Percentiles rank a stretch among this genome's conserved stretches.
phyloP scores from a whole-genome alignment of 2,888 invertebrate species.

The Leptura quadrifasciata region DNA sequence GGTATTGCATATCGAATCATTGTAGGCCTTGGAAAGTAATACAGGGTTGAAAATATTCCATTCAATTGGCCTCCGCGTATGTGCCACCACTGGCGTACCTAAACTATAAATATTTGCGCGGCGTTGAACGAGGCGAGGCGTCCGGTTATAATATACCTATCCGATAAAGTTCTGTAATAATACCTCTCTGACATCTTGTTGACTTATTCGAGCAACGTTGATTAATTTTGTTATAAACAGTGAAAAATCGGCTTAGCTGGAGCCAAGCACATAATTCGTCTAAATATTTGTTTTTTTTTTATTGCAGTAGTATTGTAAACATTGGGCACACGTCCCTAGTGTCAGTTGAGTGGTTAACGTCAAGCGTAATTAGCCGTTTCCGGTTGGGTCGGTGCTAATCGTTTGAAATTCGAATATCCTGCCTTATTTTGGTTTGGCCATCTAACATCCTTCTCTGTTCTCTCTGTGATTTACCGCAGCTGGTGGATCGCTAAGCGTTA shows the following conservation, averaged over 20 bases:
- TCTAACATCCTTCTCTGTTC: constrained; percentile 62
- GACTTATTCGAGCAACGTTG: not conserved
- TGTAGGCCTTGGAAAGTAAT: too few relatives aligned
- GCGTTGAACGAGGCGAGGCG: not conserved
- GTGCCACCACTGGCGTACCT: not conserved
- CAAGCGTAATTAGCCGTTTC: constrained; percentile 73
- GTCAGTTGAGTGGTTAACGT: constrained; percentile 72
- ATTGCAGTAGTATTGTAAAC: constrained; percentile 47
- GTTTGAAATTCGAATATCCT: constrained; percentile 73
- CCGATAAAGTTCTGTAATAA: not conserved
- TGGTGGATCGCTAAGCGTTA: constrained; percentile 46
- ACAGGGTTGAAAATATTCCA: too few relatives aligned
- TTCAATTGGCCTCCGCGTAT: too few relatives aligned
- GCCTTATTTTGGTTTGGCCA: constrained; percentile 72
- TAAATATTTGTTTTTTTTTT: constrained; percentile 51
- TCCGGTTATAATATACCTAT: constrained; percentile 7
- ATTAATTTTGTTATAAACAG: not conserved
- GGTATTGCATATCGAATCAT: too few relatives aligned
- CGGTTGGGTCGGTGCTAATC: constrained; percentile 71
- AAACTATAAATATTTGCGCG: not conserved
- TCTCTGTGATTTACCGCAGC: constrained; percentile 55
- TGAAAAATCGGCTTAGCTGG: not conserved
- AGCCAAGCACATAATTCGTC: constrained; percentile 19
- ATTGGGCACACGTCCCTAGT: constrained; percentile 67
- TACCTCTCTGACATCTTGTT: constrained; percentile 7